Evolutionary conservation across 2,797 vertebrate genomes (phyloP).

Genomic region (Argya squamiceps): DNA sequence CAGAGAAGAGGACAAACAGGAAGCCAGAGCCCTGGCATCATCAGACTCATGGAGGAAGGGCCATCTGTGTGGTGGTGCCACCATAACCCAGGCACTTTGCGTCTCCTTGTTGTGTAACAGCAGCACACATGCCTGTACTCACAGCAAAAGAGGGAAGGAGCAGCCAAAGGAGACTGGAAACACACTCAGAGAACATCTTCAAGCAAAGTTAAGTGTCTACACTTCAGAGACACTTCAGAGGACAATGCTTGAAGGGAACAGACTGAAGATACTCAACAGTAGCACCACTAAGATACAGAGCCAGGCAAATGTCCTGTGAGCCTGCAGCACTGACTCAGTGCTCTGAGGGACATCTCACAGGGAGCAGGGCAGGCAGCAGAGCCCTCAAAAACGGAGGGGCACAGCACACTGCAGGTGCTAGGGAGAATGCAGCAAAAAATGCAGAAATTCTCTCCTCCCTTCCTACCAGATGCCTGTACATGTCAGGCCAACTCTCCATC

Average conservation of each 20-base stretch:
- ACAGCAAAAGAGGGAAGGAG: not conserved
- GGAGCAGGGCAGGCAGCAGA: not conserved
- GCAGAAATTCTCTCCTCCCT: not conserved
- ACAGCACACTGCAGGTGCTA: rapidly evolving
- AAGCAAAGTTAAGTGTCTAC: not conserved
- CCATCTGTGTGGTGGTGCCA: not conserved
- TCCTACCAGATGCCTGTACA: not conserved
- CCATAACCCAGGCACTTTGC: not conserved
- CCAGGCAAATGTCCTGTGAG: not conserved
- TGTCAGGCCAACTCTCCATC: not conserved
- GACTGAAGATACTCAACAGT: not conserved
- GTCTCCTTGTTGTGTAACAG: not conserved
- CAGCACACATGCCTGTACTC: not conserved
- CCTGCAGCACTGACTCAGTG: not conserved
- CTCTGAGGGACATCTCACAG: not conserved
- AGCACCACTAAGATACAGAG: not conserved
- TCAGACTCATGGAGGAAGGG: not conserved
- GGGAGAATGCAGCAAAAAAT: not conserved
- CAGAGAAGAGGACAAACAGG: not conserved
- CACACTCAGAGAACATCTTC: not conserved
- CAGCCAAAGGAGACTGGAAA: not conserved
- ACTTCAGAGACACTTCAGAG: not conserved
- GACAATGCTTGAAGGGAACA: not conserved
- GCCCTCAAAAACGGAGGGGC: not conserved
- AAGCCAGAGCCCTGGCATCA: not conserved